phyloP scores from a whole-genome alignment of 2,113 vertebrate species.

The Carassius auratus region DNA sequence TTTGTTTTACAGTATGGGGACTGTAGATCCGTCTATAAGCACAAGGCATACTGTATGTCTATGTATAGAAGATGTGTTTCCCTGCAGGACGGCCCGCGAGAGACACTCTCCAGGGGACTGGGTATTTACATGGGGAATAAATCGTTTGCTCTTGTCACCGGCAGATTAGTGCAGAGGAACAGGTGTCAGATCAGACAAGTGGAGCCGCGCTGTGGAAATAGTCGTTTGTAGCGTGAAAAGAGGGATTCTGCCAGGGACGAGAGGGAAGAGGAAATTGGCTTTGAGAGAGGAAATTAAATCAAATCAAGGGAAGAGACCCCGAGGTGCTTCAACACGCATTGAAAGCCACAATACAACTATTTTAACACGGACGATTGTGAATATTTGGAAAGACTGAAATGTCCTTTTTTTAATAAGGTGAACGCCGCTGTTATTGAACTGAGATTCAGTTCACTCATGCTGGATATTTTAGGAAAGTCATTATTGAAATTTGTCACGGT shows the following conservation, averaged over 20 bases:
- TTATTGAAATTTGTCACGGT: slow-evolving; percentile 4
- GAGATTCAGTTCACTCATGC: slow-evolving; percentile 4
- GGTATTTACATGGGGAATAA: slow-evolving; percentile 55
- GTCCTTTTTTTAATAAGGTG: slow-evolving; percentile 48
- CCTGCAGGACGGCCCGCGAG: not conserved
- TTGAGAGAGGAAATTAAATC: slow-evolving; percentile 63
- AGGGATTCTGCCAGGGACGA: slow-evolving; percentile 22
- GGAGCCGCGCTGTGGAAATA: slow-evolving; percentile 45
- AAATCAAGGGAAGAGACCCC: slow-evolving; percentile 57
- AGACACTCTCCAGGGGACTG: slow-evolving; percentile 19
- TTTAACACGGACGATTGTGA: slow-evolving; percentile 65
- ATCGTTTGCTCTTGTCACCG: slow-evolving; percentile 54
- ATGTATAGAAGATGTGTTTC: not conserved
- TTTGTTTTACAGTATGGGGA: no score
- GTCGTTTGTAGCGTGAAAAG: slow-evolving; percentile 20
- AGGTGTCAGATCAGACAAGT: slow-evolving; percentile 52
- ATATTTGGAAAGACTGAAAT: slow-evolving; percentile 43
- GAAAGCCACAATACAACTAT: slow-evolving; percentile 51
- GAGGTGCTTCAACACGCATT: slow-evolving; percentile 60
- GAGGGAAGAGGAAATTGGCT: slow-evolving; percentile 44
- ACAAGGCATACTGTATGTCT: not conserved
- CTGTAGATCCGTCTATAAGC: not conserved
- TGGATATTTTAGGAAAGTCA: slow-evolving; percentile 25
- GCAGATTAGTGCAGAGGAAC: slow-evolving; percentile 53
- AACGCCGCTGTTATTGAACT: not conserved